Evolutionary conservation across 2,888 invertebrate genomes (phyloP).

Genomic region (Tetragonisca angustula): DNA sequence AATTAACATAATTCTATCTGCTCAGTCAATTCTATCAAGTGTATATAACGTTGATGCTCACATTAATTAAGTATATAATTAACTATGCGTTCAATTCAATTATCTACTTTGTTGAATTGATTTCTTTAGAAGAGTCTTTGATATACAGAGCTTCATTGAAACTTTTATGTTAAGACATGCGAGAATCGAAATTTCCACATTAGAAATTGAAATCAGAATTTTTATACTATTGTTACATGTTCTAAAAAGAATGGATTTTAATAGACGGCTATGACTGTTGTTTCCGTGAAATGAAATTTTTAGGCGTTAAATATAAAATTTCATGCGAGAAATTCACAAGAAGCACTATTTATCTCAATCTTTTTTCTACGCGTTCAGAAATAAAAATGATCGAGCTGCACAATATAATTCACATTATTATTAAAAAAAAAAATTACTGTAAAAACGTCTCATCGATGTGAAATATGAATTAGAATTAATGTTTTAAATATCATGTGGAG

Average conservation of each 20-base stretch:
- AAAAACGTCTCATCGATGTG: constrained; percentile 45
- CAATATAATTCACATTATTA: constrained; percentile 39
- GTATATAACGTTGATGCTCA: constrained; percentile 34
- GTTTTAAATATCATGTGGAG: constrained; percentile 48
- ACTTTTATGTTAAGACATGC: constrained; percentile 18
- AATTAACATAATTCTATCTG: constrained; percentile 59
- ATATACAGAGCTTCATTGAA: background rate
- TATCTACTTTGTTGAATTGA: constrained; percentile 9
- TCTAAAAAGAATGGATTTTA: constrained; percentile 39
- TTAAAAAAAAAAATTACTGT: constrained; percentile 36
- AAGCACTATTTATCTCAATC: constrained; percentile 20
- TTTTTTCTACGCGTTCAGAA: constrained; percentile 44
- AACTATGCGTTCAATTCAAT: background rate
- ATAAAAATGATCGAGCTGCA: constrained; percentile 49
- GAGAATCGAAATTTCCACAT: constrained; percentile 26
- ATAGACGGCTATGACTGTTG: constrained; percentile 34
- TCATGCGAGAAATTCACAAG: background rate
- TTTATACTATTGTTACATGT: constrained; percentile 55
- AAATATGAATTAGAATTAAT: constrained; percentile 47
- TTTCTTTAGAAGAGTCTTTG: background rate
- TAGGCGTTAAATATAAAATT: constrained; percentile 30
- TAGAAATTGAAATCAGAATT: constrained; percentile 50
- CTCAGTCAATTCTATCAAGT: constrained; percentile 63
- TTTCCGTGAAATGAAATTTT: constrained; percentile 38
- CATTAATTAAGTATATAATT: constrained; percentile 12